Base-by-base conservation (phyloP, 2,113 vertebrate genomes). In the Seriola dumerili region DNA sequence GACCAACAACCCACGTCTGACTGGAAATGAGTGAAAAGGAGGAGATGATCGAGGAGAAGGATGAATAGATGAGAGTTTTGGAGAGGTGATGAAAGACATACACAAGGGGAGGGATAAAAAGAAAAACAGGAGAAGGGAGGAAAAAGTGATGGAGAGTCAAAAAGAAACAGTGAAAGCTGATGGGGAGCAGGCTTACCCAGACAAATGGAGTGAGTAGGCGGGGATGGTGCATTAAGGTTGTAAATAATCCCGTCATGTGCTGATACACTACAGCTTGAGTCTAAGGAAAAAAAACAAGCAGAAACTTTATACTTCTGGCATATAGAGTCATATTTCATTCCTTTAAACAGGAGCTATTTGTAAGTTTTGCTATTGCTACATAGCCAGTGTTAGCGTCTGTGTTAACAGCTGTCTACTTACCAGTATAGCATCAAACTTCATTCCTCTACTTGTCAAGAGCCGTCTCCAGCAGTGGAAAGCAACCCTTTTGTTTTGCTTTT, bases 141-240 rank as follows among this genome's bases (percentile, higher is more conserved):
- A 65, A 34, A 38, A 32, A 80, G 72, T 70, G 59, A 87, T 81
- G 74, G 59, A 72, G 57, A 68, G 74, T 38, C 42, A 55, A 44
- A 36, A 76, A 58, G 65, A 82, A 69, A 65, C 36, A 23, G 72
- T 38, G 70, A 59, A 50, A 67, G 77, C 59, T 80, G 84, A 91
- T 68, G 59, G 62, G 63, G 74, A 74, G 64, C 91, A 85, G 91
- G 55, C 42, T 7, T 21, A 46, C 66, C 65, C 57, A 25, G 66
- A 84, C 67, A 87, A 79, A 89, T 83, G 84, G 81, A 89, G 52
- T 83, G 81, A 84, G 86, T 81, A 42, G 79, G 83, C 23, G 55
- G 73, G 19, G 58, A 36, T 40, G 74, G 42, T 58, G 65, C 75
- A 80, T 81, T 85, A 66, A 64, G 72, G 59, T 65, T 72, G 72